These are phyloP conservation scores for Anthoscopus minutus DNA, from an alignment of 2,113 vertebrate genomes.

Conservation along the genomic window DNA sequence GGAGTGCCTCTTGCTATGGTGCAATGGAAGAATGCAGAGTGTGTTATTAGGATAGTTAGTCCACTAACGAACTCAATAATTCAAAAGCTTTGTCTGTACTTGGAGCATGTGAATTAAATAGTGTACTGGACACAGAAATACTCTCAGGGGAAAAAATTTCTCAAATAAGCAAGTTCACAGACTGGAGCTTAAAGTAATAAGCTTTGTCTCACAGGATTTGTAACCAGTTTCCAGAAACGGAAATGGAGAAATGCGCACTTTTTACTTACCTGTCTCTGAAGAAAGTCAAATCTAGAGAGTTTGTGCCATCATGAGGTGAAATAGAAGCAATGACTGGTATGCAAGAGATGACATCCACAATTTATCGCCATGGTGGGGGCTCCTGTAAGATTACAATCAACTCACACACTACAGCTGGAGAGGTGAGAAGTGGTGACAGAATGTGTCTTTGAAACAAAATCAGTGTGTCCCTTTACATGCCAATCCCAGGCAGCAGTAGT, in stretches of 20 bases:
- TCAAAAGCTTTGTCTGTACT: background rate
- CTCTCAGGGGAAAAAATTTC: background rate
- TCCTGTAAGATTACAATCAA: conserved; percentile 96
- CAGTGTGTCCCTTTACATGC: fast-evolving
- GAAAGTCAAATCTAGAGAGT: conserved; percentile 87
- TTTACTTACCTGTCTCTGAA: conserved; percentile 87
- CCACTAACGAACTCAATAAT: background rate
- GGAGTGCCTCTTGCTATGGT: background rate
- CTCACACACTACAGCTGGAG: conserved; percentile 94
- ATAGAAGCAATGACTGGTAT: conserved; percentile 84
- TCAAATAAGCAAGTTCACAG: background rate
- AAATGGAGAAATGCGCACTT: conserved; percentile 88
- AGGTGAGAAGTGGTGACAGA: conserved; percentile 74
- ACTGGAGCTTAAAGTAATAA: background rate
- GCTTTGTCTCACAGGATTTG: conserved; percentile 74
- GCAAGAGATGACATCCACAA: conserved; percentile 91
- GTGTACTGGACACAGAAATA: background rate
- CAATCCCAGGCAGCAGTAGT: background rate
- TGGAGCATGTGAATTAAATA: background rate
- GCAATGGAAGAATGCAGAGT: background rate
- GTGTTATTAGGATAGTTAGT: background rate
- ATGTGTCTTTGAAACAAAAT: background rate
- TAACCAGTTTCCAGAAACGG: conserved; percentile 85
- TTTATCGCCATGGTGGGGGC: conserved; percentile 94
- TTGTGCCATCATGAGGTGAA: conserved; percentile 90